Evolutionary conservation across 1,140 invertebrate species (phyloP).

Genomic region (Matsumurasca onukii): DNA sequence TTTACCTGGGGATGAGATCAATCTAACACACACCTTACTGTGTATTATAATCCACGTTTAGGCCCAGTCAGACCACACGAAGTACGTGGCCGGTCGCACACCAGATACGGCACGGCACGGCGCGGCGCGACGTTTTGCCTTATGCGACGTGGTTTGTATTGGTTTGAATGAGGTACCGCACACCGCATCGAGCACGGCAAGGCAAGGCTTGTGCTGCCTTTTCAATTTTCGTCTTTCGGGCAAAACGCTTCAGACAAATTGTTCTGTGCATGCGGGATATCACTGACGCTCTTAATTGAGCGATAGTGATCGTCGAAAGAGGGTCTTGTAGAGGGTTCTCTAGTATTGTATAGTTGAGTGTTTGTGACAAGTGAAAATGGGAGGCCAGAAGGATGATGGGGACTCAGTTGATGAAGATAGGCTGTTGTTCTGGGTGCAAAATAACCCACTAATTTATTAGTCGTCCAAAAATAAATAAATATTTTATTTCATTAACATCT

Average conservation of each 20-base stretch:
- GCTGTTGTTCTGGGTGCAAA: constrained; percentile 1
- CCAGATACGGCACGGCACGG: constrained; percentile 1
- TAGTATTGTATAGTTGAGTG: background rate
- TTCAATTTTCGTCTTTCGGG: too few relatives aligned
- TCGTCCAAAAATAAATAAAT: background rate
- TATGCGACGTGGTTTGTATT: background rate
- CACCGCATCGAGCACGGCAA: constrained; percentile 3
- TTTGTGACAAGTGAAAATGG: too few relatives aligned
- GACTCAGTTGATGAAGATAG: background rate
- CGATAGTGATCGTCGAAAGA: background rate
- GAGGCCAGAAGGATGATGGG: too few relatives aligned
- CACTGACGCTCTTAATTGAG: too few relatives aligned
- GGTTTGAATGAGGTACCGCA: background rate
- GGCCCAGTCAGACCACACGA: too few relatives aligned
- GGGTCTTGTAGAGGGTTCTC: background rate
- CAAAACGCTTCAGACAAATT: background rate
- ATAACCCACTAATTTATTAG: background rate
- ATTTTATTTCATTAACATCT: background rate
- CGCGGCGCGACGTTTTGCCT: background rate
- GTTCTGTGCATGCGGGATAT: background rate
- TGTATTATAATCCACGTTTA: too few relatives aligned
- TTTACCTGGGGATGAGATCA: too few relatives aligned
- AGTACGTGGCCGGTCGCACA: constrained; percentile 3
- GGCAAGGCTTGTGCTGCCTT: too few relatives aligned
- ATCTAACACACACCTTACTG: too few relatives aligned